These are phyloP conservation scores for Muraenolepis orangiensis DNA, from an alignment of 2,797 vertebrate species.

Conservation along the genomic window DNA sequence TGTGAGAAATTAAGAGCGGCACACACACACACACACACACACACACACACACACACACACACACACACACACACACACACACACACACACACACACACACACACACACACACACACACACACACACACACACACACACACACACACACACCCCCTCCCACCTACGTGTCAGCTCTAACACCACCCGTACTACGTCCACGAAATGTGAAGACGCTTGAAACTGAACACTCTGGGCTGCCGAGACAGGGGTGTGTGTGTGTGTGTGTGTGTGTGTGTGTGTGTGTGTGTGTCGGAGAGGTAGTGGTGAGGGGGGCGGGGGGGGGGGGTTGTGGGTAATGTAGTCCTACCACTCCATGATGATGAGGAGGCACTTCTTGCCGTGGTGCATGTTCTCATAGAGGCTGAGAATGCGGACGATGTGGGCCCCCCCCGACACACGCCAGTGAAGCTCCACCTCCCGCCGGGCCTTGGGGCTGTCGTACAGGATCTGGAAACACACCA, in stretches of 20 bases:
- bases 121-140: background rate
- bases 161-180: background rate
- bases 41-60: slow-evolving; percentile 1
- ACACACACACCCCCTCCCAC: background rate
- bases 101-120: background rate
- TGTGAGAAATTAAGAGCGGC: slow-evolving; percentile 4
- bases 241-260: background rate
- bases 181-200: background rate
- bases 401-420: slow-evolving; percentile 91
- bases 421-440: slow-evolving; percentile 86
- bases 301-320: too few relatives aligned
- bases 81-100: background rate
- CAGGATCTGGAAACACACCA: slow-evolving; percentile 77
- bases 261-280: background rate
- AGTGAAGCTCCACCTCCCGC: slow-evolving; percentile 94
- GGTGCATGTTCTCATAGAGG: slow-evolving; percentile 96
- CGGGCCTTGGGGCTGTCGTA: slow-evolving; percentile 94
- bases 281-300: background rate
- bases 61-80: slow-evolving; percentile 3
- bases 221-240: background rate
- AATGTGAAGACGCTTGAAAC: background rate
- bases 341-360: slow-evolving; percentile 97
- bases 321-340: background rate
- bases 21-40: slow-evolving; percentile 12
- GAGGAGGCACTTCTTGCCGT: slow-evolving; percentile 92